These are phyloP conservation scores for Drosophila mimica DNA, from an alignment of 2,888 invertebrate genomes.

Conservation along the genomic window DNA sequence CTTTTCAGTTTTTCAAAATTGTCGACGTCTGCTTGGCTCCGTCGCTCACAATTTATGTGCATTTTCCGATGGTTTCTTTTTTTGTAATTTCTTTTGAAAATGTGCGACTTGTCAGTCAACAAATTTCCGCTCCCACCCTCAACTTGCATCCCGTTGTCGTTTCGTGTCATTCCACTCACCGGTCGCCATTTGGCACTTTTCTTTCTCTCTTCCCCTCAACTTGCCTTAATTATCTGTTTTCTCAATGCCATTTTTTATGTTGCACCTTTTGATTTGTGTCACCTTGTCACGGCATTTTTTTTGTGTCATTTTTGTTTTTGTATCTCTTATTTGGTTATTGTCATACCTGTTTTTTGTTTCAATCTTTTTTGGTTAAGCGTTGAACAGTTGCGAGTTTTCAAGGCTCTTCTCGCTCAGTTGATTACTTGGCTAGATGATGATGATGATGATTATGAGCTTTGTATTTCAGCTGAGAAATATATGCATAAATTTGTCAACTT, in stretches of 20 bases:
- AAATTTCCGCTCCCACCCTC: conserved; percentile 46
- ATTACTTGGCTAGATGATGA: not conserved
- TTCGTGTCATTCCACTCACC: conserved; percentile 65
- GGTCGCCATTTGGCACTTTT: conserved; percentile 53
- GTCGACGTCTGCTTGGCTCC: conserved; percentile 44
- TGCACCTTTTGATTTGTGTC: conserved; percentile 79
- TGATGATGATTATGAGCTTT: not conserved
- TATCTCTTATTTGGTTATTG: conserved; percentile 17
- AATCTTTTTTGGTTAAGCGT: conserved; percentile 43
- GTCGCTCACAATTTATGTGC: conserved; percentile 65
- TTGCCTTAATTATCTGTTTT: conserved; percentile 74
- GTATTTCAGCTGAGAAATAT: not conserved
- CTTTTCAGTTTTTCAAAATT: conserved; percentile 48
- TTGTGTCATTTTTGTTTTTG: conserved; percentile 7
- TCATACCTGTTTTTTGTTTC: conserved; percentile 58
- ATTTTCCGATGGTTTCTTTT: conserved; percentile 65
- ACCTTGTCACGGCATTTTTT: conserved; percentile 37
- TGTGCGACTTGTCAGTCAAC: conserved; percentile 81
- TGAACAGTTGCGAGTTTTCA: conserved; percentile 45
- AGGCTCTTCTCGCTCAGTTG: conserved; percentile 29
- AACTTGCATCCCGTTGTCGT: conserved; percentile 26
- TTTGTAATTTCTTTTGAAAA: conserved; percentile 75
- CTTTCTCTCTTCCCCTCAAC: conserved; percentile 20
- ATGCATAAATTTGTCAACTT: not conserved
- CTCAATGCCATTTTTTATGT: conserved; percentile 78